phyloP scores from a whole-genome alignment of 2,888 invertebrate genomes.

The Ophion slaviceki region DNA sequence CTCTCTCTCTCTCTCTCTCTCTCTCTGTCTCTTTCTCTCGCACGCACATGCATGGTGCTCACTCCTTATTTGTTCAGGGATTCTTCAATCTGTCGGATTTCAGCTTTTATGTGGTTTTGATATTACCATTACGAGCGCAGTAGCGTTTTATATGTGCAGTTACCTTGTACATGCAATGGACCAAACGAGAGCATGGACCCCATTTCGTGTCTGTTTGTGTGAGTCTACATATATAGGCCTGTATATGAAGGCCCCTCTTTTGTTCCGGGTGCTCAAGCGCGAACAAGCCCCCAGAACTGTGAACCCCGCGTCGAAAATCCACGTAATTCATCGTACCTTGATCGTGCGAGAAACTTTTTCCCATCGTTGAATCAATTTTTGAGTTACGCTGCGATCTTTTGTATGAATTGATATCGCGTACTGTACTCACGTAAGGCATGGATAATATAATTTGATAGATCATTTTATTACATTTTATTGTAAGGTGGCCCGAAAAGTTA shows the following conservation, averaged over 20 bases:
- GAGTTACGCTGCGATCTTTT: slow-evolving; percentile 14
- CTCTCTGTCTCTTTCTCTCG: neutral
- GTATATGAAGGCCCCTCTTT: slow-evolving; percentile 16
- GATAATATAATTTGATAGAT: too few species aligned
- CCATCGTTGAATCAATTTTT: slow-evolving; percentile 7
- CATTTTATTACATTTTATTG: too few species aligned
- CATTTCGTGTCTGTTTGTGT: slow-evolving; percentile 20
- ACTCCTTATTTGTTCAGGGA: slow-evolving; percentile 69
- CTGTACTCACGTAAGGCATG: too few species aligned
- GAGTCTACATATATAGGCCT: slow-evolving; percentile 1
- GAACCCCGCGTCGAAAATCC: slow-evolving; percentile 37
- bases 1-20: neutral
- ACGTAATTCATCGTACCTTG: slow-evolving; percentile 28
- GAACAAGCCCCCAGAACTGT: slow-evolving; percentile 51
- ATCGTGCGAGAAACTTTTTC: slow-evolving; percentile 60
- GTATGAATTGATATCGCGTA: neutral
- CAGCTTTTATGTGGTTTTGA: slow-evolving; percentile 76
- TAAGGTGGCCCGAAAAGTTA: too few species aligned
- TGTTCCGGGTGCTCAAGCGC: slow-evolving; percentile 61
- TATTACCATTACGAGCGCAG: slow-evolving; percentile 72
- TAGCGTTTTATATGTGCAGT: slow-evolving; percentile 16
- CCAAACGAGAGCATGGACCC: slow-evolving; percentile 35
- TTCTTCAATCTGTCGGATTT: slow-evolving; percentile 74
- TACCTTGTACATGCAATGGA: slow-evolving; percentile 25
- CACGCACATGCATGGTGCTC: slow-evolving; percentile 17